Base-by-base conservation (phyloP, 1,140 invertebrate species). In the Micrasema minimum region DNA sequence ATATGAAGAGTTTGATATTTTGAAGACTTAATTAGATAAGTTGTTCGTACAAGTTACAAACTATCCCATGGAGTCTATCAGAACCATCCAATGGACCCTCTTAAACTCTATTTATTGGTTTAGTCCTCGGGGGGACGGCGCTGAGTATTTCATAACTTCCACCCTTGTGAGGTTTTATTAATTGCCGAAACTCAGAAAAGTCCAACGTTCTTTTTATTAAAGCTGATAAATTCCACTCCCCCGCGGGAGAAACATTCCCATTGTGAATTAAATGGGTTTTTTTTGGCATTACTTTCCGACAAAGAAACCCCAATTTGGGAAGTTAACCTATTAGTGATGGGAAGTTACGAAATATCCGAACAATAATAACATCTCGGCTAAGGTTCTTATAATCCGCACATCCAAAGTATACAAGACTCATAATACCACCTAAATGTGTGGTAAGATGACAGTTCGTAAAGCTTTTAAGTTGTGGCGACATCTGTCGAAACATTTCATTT, bases 191-290 rank as follows among this genome's bases (percentile, higher is more conserved):
- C 16, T 11, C 46, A 2, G 16, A 20, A 23, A 53, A 46, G 51
- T n/a, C 51, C 26, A 14, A 31, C 1, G 10, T 31, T 26, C 51
- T 55, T 55, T 55, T 55, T 55, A 55, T 55, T 55, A 55, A 31
- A 55, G 23, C 51, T 55, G 51, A 55, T 55, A 55, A 55, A 55
- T 55, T 55, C 51, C 51, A 31, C n/a, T 55, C 22, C 26, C 14
- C 43, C 12, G 7, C 16, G 11, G 26, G 20, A 55, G 43, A 46
- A 46, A 46, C 12, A 55, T n/a, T 23, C 51, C 51, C 26, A 43
- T 61, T 61, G 57, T 61, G 38, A 22, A 61, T 61, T 61, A 38
- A 61, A 61, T 61, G 35, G 41, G 57, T 35, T 61, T 61, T n/a
- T 61, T 61, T 43, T 38, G 57, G 10, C 35, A 22, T 61, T 41